Evolutionary conservation across 2,113 vertebrate species (phyloP).

Genomic region (Rhinopithecus roxellana): DNA sequence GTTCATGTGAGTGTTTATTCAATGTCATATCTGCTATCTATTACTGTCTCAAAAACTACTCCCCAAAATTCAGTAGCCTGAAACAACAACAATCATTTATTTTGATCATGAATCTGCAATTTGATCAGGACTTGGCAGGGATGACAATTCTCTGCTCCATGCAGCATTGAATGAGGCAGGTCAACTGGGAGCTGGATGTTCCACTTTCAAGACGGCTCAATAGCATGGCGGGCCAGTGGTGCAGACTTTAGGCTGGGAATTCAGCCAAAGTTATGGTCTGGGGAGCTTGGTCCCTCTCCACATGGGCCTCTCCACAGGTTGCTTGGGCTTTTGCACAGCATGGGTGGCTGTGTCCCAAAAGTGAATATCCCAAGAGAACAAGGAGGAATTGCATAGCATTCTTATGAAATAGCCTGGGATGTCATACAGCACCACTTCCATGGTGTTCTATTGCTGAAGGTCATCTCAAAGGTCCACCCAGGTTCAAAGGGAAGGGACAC

Average conservation of each 20-base stretch:
- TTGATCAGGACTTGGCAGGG: not conserved
- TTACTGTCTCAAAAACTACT: not conserved
- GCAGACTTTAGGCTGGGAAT: not conserved
- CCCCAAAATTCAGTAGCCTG: not conserved
- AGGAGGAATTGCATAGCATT: not conserved
- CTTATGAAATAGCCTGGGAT: not conserved
- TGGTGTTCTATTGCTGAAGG: not conserved
- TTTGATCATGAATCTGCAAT: not conserved
- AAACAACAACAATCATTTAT: not conserved
- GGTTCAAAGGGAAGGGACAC: not conserved
- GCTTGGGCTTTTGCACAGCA: not conserved
- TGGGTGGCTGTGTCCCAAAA: not conserved
- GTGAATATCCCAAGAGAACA: not conserved
- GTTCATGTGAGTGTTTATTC: rapidly evolving
- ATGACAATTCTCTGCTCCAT: not conserved
- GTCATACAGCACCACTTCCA: not conserved
- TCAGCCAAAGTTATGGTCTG: not conserved
- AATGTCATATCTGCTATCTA: not conserved
- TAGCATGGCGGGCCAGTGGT: not conserved
- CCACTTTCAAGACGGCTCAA: not conserved
- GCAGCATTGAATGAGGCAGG: not conserved
- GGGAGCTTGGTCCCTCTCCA: not conserved
- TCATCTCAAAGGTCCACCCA: not conserved
- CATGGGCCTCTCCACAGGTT: not conserved
- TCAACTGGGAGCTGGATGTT: not conserved